Evolutionary conservation across 2,888 invertebrate genomes (phyloP).

Genomic region (Eudemis profundana): DNA sequence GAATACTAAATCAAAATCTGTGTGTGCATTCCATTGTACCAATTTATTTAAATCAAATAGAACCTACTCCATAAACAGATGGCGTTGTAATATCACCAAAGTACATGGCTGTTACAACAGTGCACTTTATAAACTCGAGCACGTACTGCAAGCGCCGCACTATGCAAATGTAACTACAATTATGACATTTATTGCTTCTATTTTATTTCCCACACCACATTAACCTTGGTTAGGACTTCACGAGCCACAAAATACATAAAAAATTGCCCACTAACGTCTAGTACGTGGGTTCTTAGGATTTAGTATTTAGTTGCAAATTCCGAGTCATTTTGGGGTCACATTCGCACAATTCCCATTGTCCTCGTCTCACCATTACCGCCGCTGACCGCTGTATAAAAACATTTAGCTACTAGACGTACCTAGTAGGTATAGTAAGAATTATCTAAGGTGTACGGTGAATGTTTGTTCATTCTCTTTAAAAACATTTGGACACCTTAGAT

Average conservation of each 20-base stretch:
- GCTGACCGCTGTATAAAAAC: slow-evolving; percentile 23
- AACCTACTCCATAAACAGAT: no score
- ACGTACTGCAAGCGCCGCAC: slow-evolving; percentile 22
- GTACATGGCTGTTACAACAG: no score
- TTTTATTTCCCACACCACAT: slow-evolving; percentile 29
- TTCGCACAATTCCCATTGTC: slow-evolving; percentile 45
- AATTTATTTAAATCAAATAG: no score
- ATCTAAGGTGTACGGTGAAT: no score
- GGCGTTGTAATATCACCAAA: no score
- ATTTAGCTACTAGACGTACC: slow-evolving; percentile 10
- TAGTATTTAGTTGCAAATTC: slow-evolving; percentile 27
- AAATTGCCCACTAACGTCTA: background rate
- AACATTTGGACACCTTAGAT: no score
- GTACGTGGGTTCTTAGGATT: slow-evolving; percentile 8
- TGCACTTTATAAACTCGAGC: slow-evolving; percentile 17
- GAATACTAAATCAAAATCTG: no score
- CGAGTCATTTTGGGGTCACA: slow-evolving; percentile 40
- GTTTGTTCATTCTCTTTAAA: no score
- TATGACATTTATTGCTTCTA: slow-evolving; percentile 38
- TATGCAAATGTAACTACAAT: slow-evolving; percentile 40
- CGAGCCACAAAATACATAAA: background rate
- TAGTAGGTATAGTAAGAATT: background rate
- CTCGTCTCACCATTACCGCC: slow-evolving; percentile 31
- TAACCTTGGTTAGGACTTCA: slow-evolving; percentile 35
- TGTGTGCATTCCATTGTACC: no score